A percentile compares a stretch with the other conserved stretches of the same genome.
Conservation (phyloP, 2,113 vertebrate species). For the Irena cyanogastra region DNA sequence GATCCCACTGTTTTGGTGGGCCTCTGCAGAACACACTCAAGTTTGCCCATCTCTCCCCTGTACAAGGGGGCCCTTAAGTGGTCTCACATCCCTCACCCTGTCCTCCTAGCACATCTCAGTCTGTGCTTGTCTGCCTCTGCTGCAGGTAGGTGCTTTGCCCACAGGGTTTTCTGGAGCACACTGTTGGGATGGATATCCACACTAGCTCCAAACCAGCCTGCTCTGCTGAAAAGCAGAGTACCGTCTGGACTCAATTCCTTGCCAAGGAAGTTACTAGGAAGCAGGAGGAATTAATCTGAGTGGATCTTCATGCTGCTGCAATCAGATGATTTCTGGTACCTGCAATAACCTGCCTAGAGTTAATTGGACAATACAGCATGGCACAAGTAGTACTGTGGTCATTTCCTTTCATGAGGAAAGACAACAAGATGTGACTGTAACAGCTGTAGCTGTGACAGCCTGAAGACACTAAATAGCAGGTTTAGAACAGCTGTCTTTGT, state of each 20-base stretch:
- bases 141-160: background rate
- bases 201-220: background rate
- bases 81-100: accelerated
- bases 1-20: background rate
- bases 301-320: background rate
- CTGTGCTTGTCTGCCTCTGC: background rate
- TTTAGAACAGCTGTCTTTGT: background rate
- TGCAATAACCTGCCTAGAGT: background rate
- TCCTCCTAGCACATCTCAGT: background rate
- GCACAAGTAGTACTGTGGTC: background rate
- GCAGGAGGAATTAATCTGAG: background rate
- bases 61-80: too few species aligned
- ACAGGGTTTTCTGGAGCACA: background rate
- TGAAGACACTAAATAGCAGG: background rate
- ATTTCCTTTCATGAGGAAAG: background rate
- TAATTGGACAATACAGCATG: background rate
- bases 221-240: background rate
- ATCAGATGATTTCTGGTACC: background rate
- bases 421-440: background rate
- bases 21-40: background rate
- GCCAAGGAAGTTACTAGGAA: background rate
- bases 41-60: background rate
- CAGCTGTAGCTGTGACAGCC: background rate
- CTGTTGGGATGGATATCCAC: background rate
- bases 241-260: accelerated